These are phyloP conservation scores for Enoplosus armatus DNA, from an alignment of 2,797 vertebrate species.

Conservation along the genomic window DNA sequence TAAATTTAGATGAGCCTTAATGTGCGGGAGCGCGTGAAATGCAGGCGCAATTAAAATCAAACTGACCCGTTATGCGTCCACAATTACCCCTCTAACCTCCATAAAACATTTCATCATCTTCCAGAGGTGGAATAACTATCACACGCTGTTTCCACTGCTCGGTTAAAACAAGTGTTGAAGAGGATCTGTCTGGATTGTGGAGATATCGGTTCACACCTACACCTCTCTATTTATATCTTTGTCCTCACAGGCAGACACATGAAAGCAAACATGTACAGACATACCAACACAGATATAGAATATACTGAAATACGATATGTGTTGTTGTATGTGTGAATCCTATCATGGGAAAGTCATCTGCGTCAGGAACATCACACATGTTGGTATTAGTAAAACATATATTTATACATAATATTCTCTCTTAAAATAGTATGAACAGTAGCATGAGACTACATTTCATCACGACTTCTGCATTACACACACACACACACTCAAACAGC, in stretches of 20 bases:
- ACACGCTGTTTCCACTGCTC: not conserved
- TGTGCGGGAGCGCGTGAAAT: conserved; percentile 38
- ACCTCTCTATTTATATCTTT: conserved; percentile 59
- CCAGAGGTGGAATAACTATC: conserved; percentile 45
- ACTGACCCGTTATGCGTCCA: conserved; percentile 47
- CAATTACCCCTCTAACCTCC: conserved; percentile 57
- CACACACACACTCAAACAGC: not conserved
- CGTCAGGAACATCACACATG: not conserved
- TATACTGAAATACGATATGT: not conserved
- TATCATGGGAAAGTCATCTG: not conserved
- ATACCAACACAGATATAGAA: conserved; percentile 8
- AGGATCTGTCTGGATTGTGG: conserved; percentile 22
- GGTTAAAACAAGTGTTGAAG: conserved; percentile 21
- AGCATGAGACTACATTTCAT: not conserved
- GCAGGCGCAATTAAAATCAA: conserved; percentile 53
- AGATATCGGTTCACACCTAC: conserved; percentile 53
- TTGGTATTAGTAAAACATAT: not conserved
- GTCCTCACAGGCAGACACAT: conserved; percentile 23
- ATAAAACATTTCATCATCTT: conserved; percentile 60
- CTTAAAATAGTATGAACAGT: not conserved
- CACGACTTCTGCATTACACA: not conserved
- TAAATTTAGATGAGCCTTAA: conserved; percentile 45
- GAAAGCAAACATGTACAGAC: conserved; percentile 42
- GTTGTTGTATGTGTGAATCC: not conserved
- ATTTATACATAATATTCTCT: not conserved